Percentiles rank a stretch among this genome's conserved stretches.
These are phyloP conservation scores for Periophthalmus magnuspinnatus DNA, from an alignment of 2,797 vertebrate species.

Conservation along the genomic window DNA sequence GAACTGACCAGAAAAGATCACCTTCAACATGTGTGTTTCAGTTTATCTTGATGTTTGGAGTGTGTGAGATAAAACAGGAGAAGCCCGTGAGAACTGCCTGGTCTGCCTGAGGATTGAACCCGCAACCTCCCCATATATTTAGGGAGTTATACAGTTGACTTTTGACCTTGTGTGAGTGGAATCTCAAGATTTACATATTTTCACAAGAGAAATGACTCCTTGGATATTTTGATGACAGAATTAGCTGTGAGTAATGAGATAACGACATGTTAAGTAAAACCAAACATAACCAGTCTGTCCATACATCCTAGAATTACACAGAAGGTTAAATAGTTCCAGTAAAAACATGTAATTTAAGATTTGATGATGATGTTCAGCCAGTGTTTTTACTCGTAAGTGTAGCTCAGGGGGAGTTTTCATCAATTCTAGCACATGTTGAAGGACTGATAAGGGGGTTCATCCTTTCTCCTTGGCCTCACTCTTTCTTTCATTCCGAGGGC, in stretches of 20 bases:
- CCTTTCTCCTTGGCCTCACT: conserved; percentile 37
- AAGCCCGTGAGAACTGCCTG: neutral
- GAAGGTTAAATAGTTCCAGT: neutral
- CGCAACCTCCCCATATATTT: neutral
- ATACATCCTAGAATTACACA: neutral
- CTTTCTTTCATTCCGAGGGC: conserved; percentile 54
- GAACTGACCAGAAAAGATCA: too few relatives aligned
- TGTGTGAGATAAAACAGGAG: neutral
- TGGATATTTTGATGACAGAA: neutral
- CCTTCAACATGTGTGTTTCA: neutral
- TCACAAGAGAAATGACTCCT: too few relatives aligned
- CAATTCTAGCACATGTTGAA: conserved; percentile 44
- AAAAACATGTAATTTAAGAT: conserved; percentile 3
- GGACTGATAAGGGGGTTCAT: conserved; percentile 49
- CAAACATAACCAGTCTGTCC: neutral
- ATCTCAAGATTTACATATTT: neutral
- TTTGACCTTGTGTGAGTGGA: neutral
- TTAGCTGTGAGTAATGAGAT: neutral
- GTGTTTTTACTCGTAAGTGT: neutral
- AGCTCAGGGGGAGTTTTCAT: conserved; percentile 24
- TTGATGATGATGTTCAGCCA: neutral
- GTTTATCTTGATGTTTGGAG: neutral
- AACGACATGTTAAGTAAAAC: neutral
- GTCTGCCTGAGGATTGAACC: neutral
- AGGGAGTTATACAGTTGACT: neutral